Conservation (phyloP, 2,113 vertebrate species). For the Pongo pygmaeus region DNA sequence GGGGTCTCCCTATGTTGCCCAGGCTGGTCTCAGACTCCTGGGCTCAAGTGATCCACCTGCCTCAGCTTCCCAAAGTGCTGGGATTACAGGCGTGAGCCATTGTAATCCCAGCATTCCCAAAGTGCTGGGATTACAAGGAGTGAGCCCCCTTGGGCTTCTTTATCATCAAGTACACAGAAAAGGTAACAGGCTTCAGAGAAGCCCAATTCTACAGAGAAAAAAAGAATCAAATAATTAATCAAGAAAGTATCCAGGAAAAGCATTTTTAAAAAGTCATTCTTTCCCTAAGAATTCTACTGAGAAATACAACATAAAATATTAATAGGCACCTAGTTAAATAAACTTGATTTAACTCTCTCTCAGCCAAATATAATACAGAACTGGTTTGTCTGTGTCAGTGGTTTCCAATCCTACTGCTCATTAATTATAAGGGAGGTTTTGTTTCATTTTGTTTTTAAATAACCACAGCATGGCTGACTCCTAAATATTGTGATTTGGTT, state of each 20-base stretch:
- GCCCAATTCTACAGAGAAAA: not conserved
- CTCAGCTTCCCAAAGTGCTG: no score
- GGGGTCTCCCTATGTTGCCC: no score
- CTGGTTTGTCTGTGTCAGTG: not conserved
- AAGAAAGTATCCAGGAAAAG: conserved; percentile 41
- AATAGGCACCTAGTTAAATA: conserved; percentile 5
- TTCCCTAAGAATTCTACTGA: not conserved
- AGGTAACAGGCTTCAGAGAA: not conserved
- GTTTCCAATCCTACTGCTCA: not conserved
- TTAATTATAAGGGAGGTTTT: accelerated
- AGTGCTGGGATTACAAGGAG: no score
- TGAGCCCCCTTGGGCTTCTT: not conserved
- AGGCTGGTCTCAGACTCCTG: no score
- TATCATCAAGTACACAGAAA: not conserved
- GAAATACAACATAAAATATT: conserved; percentile 35
- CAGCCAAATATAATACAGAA: conserved; percentile 14
- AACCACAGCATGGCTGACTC: not conserved
- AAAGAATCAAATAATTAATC: not conserved
- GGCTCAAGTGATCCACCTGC: no score
- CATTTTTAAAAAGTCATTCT: conserved; percentile 16
- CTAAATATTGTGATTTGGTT: not conserved
- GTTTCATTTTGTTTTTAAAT: not conserved
- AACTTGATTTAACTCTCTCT: conserved; percentile 21
- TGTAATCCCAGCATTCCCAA: no score
- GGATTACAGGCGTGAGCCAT: no score